Percentiles rank a stretch among this genome's conserved stretches.
phyloP scores from a whole-genome alignment of 2,113 vertebrate genomes.

The Aleadryas rufinucha region DNA sequence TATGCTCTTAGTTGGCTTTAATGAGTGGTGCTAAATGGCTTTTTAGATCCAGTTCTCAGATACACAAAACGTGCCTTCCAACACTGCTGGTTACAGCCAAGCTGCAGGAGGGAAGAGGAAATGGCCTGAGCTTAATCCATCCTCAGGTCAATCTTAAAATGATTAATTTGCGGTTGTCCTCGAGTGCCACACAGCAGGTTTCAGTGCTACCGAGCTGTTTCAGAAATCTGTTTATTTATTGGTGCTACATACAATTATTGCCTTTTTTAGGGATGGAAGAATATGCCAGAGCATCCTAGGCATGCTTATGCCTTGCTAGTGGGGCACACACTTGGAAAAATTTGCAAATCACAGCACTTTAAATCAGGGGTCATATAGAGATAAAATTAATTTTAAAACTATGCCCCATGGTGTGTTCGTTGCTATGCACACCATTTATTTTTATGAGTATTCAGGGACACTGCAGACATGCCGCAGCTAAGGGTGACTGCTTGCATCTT shows the following conservation, averaged over 20 bases:
- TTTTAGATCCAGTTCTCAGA: background rate
- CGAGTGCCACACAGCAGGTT: background rate
- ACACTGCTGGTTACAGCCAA: background rate
- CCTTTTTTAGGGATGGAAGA: background rate
- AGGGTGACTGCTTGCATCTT: background rate
- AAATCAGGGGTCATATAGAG: background rate
- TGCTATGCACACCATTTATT: background rate
- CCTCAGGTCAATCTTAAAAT: conserved; percentile 2
- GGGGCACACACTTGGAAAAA: background rate
- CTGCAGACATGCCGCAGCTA: background rate
- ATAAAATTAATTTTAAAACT: background rate
- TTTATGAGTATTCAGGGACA: background rate
- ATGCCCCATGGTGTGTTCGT: background rate
- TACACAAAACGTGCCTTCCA: background rate
- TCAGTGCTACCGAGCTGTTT: background rate
- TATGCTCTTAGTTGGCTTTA: background rate
- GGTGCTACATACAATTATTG: background rate
- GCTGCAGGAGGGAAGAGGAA: background rate
- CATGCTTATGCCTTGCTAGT: background rate
- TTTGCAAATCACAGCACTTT: background rate
- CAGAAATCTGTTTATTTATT: background rate
- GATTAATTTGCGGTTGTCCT: background rate
- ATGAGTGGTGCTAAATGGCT: background rate
- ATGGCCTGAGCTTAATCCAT: background rate
- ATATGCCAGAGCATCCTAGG: background rate